Conservation (phyloP, 1,140 invertebrate species). For the Octopus bimaculoides region DNA sequence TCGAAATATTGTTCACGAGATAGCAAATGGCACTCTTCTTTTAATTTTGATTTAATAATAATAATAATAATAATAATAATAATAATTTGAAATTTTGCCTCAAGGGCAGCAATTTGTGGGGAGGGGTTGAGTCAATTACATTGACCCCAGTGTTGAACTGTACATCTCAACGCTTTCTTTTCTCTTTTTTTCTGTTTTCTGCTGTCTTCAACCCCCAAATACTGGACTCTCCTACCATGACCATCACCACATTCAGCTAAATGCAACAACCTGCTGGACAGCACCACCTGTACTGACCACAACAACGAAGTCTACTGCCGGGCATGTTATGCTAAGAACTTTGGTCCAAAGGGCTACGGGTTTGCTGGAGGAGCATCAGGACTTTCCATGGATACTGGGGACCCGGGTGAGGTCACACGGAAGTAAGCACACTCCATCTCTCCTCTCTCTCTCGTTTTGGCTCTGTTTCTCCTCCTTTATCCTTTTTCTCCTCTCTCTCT, state of each 20-base stretch:
- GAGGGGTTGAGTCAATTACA: no score
- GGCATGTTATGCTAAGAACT: slow-evolving; percentile 86
- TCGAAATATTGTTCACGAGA: no score
- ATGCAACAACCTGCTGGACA: slow-evolving; percentile 90
- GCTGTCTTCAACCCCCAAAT: no score
- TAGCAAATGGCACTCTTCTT: no score
- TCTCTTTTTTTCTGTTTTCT: not conserved
- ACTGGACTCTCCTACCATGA: no score
- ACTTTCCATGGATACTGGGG: slow-evolving; percentile 77
- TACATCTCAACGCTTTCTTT: not conserved
- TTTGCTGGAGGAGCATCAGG: slow-evolving; percentile 96
- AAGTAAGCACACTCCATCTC: slow-evolving; percentile 23
- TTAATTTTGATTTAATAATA: no score
- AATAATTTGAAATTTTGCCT: no score
- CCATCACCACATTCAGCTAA: slow-evolving; percentile 52
- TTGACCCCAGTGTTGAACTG: no score
- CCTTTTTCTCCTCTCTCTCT: not conserved
- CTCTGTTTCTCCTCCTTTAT: not conserved
- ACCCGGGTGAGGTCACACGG: slow-evolving; percentile 31
- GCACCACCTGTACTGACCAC: slow-evolving; percentile 89
- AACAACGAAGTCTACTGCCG: slow-evolving; percentile 93
- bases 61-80: no score
- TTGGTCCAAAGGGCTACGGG: slow-evolving; percentile 90
- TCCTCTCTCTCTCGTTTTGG: not conserved
- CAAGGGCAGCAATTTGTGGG: no score